Base-by-base conservation (phyloP, 30 jellyfish, hydroid and myxozoan species). In the Aurelia sp. region DNA sequence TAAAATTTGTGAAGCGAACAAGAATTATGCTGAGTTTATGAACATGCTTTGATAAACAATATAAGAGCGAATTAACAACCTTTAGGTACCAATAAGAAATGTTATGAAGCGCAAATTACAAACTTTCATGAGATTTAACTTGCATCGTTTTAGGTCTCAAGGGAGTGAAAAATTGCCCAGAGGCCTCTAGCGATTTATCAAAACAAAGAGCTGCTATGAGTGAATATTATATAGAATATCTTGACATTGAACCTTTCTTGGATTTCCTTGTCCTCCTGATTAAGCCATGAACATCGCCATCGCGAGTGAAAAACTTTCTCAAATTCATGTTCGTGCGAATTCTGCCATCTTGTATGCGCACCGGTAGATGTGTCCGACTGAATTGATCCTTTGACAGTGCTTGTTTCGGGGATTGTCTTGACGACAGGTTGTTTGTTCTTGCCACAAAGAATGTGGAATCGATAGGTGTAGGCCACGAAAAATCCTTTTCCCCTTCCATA, bases 261-360 rank as follows among this genome's bases (percentile, higher is more conserved):
- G 79, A 18, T 21, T 63, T 82, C 44, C 63, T 72, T 19, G 92
- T 41, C 68, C 86, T 41, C 27, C 86, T 74, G 20, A 82, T 73
- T 11, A 82, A 65, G 35, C 92, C 92, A 51, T 66, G 66, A 27
- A 71, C 86, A 48, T 82, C 82, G 13, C 86, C 79, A 40, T 82
- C 92, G 17, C 92, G 92, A 63, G 86, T 60, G 64, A 82, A 82
- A 57, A 82, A 50, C 80, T 82, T 82, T 62, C 92, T 22, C 62
- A 82, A 74, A 20, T 82, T 82, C 92, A 82, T 82, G 81, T 62
- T 82, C 74, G 80, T 52, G 19, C 82, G 66, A 53, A 44, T 60
- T 55, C 80, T 74, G 64, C 79, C 79, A 82, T 70, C 77, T 35
- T 71, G 92, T 4, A 53, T 74, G 48, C 86, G 69, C 82, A 82